Evolutionary conservation across 2,797 vertebrate species (phyloP).

Genomic region (Ptychadena robeensis): DNA sequence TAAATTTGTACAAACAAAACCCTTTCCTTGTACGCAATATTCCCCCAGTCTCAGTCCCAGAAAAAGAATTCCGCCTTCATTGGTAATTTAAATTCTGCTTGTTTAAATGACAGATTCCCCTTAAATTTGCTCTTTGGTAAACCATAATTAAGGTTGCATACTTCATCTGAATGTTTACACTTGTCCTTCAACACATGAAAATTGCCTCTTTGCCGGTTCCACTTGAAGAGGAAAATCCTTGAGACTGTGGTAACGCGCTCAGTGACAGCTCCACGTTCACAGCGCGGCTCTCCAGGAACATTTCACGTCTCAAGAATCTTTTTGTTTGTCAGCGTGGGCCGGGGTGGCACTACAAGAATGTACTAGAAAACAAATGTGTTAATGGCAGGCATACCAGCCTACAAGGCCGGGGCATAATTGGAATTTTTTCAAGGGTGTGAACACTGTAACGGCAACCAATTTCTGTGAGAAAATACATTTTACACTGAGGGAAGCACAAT

Average conservation of each 20-base stretch:
- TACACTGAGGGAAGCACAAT: conserved; percentile 9
- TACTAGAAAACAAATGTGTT: conserved; percentile 57
- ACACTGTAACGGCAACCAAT: conserved; percentile 22
- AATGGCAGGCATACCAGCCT: conserved; percentile 59
- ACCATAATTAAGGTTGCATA: conserved; percentile 51
- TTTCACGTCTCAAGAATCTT: conserved; percentile 49
- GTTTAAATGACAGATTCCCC: conserved; percentile 48
- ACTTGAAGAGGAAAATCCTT: conserved; percentile 45
- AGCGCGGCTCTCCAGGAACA: conserved; percentile 26
- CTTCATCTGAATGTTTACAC: conserved; percentile 51
- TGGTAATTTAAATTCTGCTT: conserved; percentile 42
- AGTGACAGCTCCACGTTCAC: conserved; percentile 11
- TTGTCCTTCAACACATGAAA: conserved; percentile 50
- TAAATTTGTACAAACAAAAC: background rate
- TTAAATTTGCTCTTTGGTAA: conserved; percentile 53
- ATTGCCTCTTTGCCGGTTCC: conserved; percentile 41
- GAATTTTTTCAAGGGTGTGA: conserved; percentile 58
- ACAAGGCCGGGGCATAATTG: conserved; percentile 54
- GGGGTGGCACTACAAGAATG: conserved; percentile 55
- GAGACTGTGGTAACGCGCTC: conserved; percentile 17
- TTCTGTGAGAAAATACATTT: conserved; percentile 28
- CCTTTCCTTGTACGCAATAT: background rate
- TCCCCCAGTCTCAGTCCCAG: background rate
- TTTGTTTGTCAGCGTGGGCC: conserved; percentile 53
- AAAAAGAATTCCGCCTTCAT: background rate